Conservation (phyloP, 2,113 vertebrate genomes). For the Theristicus caerulescens region DNA sequence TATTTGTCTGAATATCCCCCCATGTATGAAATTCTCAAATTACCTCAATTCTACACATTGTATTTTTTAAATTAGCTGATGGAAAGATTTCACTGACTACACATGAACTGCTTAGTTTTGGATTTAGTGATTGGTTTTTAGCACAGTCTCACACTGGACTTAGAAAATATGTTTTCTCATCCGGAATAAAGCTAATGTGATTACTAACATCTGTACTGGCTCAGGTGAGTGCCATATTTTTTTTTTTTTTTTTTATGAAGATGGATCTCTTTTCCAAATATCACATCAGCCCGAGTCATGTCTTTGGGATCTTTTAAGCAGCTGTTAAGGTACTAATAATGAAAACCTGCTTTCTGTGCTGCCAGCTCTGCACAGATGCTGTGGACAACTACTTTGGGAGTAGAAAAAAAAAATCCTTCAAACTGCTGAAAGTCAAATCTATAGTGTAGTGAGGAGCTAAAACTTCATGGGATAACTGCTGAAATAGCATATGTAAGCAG, state of each 20-base stretch:
- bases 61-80: constrained; percentile 37
- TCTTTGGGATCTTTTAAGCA: constrained; percentile 27
- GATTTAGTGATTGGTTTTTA: background rate
- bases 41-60: background rate
- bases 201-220: constrained; percentile 43
- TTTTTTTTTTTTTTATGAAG: background rate
- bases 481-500: background rate
- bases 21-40: background rate
- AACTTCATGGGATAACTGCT: background rate
- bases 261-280: constrained; percentile 8
- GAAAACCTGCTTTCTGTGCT: background rate
- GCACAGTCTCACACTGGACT: background rate
- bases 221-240: constrained; percentile 10
- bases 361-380: background rate
- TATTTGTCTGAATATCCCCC: constrained; percentile 14
- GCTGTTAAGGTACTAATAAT: constrained; percentile 17
- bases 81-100: background rate
- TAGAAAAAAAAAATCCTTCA: background rate
- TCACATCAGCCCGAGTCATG: background rate
- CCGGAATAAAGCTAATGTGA: constrained; percentile 15
- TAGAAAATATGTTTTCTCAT: constrained; percentile 21
- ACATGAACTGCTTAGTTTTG: background rate
- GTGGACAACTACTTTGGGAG: background rate
- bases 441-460: background rate
- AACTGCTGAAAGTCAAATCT: background rate